A percentile compares a stretch with the other conserved stretches of the same genome.
Conservation (phyloP, 2,113 vertebrate genomes). For the Cichladusa arquata region DNA sequence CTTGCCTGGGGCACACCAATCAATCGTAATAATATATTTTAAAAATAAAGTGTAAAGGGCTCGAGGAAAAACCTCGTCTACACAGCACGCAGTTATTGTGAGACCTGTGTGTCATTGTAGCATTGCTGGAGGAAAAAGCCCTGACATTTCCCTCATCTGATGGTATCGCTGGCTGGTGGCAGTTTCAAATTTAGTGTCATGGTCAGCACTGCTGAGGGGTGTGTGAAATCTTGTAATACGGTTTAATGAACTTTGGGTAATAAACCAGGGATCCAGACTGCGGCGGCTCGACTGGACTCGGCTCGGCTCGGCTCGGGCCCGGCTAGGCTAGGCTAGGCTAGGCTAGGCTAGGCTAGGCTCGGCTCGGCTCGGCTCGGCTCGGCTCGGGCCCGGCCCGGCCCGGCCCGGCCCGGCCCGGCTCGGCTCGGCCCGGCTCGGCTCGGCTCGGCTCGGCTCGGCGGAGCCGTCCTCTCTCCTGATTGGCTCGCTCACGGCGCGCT, state of each 20-base stretch:
- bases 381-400: rapidly evolving
- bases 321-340: too few relatives aligned
- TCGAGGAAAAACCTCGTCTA: neutral
- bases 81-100: neutral
- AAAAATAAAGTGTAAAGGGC: neutral
- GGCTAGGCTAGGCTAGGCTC: rapidly evolving
- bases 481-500: neutral
- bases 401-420: too few relatives aligned
- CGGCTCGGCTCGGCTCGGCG: rapidly evolving
- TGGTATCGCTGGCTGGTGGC: neutral
- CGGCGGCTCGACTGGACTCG: neutral
- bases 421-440: rapidly evolving
- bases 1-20: too few relatives aligned
- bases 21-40: neutral
- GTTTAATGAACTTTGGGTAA: neutral
- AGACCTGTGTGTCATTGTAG: neutral
- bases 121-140: neutral
- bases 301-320: too few relatives aligned
- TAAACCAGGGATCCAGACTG: neutral
- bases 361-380: rapidly evolving
- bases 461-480: neutral
- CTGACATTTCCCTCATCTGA: neutral
- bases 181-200: too few relatives aligned
- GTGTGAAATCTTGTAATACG: neutral
- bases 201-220: rapidly evolving